Percentiles rank a stretch among this genome's conserved stretches.
Conservation (phyloP, 1,140 invertebrate species). For the Trypoxylus dichotomus region DNA sequence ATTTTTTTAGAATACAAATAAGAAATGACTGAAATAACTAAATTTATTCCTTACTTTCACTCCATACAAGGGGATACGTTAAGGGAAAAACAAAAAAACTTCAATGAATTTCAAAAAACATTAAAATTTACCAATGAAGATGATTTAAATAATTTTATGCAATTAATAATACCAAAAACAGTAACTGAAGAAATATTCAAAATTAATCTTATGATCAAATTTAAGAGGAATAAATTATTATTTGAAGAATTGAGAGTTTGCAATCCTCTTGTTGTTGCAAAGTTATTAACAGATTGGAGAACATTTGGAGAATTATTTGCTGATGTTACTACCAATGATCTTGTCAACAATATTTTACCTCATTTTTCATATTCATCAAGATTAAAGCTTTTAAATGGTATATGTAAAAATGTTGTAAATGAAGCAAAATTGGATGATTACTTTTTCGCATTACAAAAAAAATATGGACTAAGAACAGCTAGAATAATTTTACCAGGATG, state of each 20-base stretch:
- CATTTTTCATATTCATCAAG: not conserved
- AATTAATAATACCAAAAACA: not conserved
- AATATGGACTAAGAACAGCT: not conserved
- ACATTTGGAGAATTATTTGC: not conserved
- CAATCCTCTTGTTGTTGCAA: not conserved
- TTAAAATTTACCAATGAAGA: not conserved
- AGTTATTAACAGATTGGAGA: not conserved
- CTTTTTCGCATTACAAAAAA: not conserved
- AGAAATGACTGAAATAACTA: not conserved
- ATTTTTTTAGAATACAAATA: slow-evolving; percentile 3
- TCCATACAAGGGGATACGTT: not conserved
- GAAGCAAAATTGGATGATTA: not conserved
- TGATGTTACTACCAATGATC: not conserved
- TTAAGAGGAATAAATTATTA: not conserved
- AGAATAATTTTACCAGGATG: not conserved
- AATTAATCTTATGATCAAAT: not conserved
- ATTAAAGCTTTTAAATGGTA: not conserved
- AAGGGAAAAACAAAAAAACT: not conserved
- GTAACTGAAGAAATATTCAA: not conserved
- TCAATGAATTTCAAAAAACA: not conserved
- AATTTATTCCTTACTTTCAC: not conserved
- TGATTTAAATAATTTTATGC: not conserved
- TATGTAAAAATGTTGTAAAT: not conserved
- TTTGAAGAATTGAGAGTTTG: not conserved
- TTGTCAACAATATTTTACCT: not conserved